These are phyloP conservation scores for Pachliopta kotzebuea DNA, from an alignment of 2,888 invertebrate genomes.

Conservation along the genomic window DNA sequence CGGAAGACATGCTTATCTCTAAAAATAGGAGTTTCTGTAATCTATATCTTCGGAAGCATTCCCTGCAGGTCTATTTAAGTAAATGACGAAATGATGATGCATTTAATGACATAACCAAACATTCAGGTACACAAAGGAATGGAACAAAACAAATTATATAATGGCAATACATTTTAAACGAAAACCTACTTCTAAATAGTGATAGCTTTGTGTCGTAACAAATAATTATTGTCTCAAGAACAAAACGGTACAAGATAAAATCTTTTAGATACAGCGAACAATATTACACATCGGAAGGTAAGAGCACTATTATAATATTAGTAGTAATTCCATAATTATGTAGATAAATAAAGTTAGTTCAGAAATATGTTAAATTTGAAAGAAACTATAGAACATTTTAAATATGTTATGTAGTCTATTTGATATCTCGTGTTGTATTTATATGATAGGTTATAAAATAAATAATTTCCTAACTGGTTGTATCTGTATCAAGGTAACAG, in stretches of 20 bases:
- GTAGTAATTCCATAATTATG: neutral
- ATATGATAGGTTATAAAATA: neutral
- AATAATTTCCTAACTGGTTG: conserved; percentile 16
- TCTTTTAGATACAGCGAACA: neutral
- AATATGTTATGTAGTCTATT: no score
- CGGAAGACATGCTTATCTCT: conserved; percentile 9
- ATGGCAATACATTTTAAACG: conserved; percentile 26
- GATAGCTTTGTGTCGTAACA: conserved; percentile 19
- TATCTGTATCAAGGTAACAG: conserved; percentile 24
- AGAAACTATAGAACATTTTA: no score
- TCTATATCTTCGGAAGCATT: conserved; percentile 36
- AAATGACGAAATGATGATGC: conserved; percentile 45
- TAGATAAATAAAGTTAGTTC: neutral
- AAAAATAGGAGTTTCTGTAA: conserved; percentile 14
- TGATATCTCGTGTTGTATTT: no score
- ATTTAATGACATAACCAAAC: conserved; percentile 44
- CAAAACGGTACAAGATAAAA: conserved; percentile 6
- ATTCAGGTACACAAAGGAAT: conserved; percentile 31
- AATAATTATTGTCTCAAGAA: conserved; percentile 9
- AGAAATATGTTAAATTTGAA: neutral
- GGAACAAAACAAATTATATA: conserved; percentile 38
- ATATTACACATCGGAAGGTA: neutral
- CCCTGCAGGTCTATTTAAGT: conserved; percentile 37
- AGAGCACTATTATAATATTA: neutral
- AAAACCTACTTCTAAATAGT: conserved; percentile 17